Conservation (phyloP, 2,888 invertebrate genomes). For the Eucera pruinosa region DNA sequence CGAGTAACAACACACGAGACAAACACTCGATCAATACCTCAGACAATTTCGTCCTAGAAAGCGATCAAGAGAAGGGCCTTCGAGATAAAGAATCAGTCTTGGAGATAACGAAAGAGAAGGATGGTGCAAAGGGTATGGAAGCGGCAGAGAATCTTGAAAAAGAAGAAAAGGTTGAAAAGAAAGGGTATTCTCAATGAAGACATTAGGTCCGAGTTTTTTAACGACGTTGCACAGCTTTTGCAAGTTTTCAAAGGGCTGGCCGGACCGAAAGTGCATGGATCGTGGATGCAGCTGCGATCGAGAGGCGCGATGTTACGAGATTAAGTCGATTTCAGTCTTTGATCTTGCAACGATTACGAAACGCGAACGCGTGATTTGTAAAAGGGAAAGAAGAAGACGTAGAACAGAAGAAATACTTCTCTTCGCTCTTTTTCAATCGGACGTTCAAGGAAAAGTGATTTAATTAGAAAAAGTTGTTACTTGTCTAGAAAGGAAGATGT, state of each 20-base stretch:
- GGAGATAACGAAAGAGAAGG: constrained; percentile 7
- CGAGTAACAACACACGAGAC: constrained; percentile 2
- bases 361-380: constrained; percentile 9
- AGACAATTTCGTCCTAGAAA: constrained; percentile 13
- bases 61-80: constrained; percentile 13
- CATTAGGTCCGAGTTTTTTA: constrained; percentile 59
- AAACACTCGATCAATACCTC: constrained; percentile 12
- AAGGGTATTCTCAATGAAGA: constrained; percentile 17
- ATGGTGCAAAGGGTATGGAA: neutral
- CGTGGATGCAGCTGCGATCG: neutral
- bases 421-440: neutral
- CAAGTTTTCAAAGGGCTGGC: constrained; percentile 33
- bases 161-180: constrained; percentile 15
- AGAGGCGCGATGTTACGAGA: constrained; percentile 30
- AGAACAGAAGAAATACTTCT: neutral
- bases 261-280: constrained; percentile 10
- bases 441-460: constrained; percentile 8
- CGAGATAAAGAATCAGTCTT: constrained; percentile 18
- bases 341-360: constrained; percentile 28
- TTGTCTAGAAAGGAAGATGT: neutral
- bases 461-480: constrained; percentile 16
- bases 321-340: constrained; percentile 28
- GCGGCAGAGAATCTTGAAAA: neutral
- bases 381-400: neutral
- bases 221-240: constrained; percentile 57